phyloP scores from a whole-genome alignment of 23 tunicate genomes.

The Trididemnum clinides region DNA sequence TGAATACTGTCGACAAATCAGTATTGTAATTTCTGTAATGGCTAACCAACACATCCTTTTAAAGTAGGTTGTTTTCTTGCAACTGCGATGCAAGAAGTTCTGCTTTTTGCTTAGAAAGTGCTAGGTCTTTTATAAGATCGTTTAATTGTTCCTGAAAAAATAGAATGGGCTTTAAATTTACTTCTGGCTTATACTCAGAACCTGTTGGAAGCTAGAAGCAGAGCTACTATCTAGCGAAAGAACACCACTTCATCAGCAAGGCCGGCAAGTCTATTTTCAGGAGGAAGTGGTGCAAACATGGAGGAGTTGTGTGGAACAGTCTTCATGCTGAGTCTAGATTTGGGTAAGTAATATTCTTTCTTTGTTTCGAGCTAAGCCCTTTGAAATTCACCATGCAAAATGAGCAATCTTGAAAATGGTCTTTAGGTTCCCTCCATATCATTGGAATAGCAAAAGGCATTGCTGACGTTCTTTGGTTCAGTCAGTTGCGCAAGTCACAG shows the following conservation, averaged over 20 bases:
- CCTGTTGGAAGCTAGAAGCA: slow-evolving; percentile 17
- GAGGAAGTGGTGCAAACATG: slow-evolving; percentile 12
- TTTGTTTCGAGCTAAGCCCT: slow-evolving; percentile 9
- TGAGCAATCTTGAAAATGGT: slow-evolving; percentile 21
- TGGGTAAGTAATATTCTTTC: slow-evolving; percentile 21
- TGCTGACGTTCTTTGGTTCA: slow-evolving; percentile 22
- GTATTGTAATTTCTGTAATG: slow-evolving; percentile 25
- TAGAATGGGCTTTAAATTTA: slow-evolving; percentile 18
- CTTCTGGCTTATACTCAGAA: slow-evolving; percentile 26
- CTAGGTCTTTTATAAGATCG: slow-evolving; percentile 29
- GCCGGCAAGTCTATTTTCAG: neutral
- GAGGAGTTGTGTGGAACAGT: slow-evolving; percentile 30
- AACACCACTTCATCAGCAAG: slow-evolving; percentile 30
- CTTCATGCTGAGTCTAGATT: slow-evolving; percentile 1
- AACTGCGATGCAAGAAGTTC: slow-evolving; percentile 30
- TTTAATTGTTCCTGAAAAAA: slow-evolving; percentile 23
- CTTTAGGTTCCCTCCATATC: slow-evolving; percentile 30
- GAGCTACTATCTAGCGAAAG: neutral
- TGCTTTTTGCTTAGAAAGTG: slow-evolving; percentile 30
- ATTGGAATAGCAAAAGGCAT: slow-evolving; percentile 30
- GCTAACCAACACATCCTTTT: slow-evolving; percentile 6
- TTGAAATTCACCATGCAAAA: slow-evolving; percentile 25
- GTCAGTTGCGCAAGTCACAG: slow-evolving; percentile 15
- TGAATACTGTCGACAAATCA: slow-evolving; percentile 35
- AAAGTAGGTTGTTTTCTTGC: slow-evolving; percentile 20